Evolutionary conservation across 2,888 invertebrate species (phyloP).

Genomic region (Coecobrya sp.): DNA sequence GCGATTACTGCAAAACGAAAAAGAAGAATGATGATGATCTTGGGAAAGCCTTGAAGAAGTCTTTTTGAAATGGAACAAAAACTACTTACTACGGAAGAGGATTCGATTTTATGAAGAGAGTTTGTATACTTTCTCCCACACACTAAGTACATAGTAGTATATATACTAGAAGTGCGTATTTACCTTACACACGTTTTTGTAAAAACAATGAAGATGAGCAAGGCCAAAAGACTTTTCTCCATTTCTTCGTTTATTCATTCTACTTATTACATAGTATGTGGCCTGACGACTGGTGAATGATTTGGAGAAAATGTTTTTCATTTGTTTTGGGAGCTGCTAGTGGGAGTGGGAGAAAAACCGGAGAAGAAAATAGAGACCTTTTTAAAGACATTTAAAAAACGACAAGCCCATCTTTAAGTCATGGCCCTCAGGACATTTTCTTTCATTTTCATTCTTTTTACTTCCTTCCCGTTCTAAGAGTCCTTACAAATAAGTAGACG

Average conservation of each 20-base stretch:
- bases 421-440: constrained; percentile 54
- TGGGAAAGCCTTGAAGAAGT: constrained; percentile 6
- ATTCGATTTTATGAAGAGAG: background rate
- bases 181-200: background rate
- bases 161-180: background rate
- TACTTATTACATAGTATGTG: background rate
- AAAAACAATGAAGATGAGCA: background rate
- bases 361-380: constrained; percentile 7
- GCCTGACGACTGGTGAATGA: background rate
- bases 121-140: background rate
- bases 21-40: constrained; percentile 8
- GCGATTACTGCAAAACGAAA: background rate
- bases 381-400: constrained; percentile 19
- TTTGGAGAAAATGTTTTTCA: constrained; percentile 22
- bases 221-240: background rate
- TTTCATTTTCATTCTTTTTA: constrained; percentile 40
- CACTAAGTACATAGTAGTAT: background rate
- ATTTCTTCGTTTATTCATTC: constrained; percentile 4
- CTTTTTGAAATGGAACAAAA: constrained; percentile 35
- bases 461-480: background rate
- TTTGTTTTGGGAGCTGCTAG: background rate
- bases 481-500: background rate
- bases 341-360: background rate
- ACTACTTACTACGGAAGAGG: background rate
- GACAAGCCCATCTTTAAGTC: constrained; percentile 35